Evolutionary conservation across 2,888 invertebrate species (phyloP).

Genomic region (Philhelius pedissequus): DNA sequence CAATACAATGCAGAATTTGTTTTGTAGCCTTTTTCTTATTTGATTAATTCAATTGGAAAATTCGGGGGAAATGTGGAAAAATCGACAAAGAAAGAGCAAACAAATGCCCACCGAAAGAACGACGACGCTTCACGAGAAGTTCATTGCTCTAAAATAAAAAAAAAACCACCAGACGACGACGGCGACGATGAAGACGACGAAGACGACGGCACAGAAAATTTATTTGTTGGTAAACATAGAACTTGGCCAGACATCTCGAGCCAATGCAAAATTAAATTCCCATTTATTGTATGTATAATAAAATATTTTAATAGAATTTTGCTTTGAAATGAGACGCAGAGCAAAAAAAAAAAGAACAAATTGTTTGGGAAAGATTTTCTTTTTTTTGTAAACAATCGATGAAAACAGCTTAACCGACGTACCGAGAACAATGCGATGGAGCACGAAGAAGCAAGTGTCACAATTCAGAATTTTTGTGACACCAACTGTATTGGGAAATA

Average conservation of each 20-base stretch:
- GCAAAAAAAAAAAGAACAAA: neutral
- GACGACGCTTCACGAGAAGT: slow-evolving; percentile 19
- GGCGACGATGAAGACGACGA: neutral
- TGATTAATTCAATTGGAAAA: slow-evolving; percentile 17
- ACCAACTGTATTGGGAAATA: neutral
- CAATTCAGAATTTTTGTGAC: neutral
- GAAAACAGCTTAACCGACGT: slow-evolving; percentile 6
- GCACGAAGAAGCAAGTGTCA: slow-evolving; percentile 10
- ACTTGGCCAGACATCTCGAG: neutral
- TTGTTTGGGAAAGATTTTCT: slow-evolving; percentile 20
- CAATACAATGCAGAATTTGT: slow-evolving; percentile 43
- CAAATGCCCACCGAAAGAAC: neutral
- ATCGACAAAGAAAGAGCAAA: neutral
- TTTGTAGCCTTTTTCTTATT: neutral
- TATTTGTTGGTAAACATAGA: slow-evolving; percentile 61
- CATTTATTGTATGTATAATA: neutral
- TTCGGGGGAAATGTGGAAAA: slow-evolving; percentile 20
- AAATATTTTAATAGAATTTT: slow-evolving; percentile 47
- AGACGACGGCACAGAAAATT: neutral
- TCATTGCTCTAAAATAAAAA: slow-evolving; percentile 48
- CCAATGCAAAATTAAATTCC: neutral
- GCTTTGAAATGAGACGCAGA: neutral
- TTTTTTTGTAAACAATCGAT: slow-evolving; percentile 62
- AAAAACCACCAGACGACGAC: neutral
- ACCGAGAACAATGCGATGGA: neutral